Percentiles rank a stretch among this genome's conserved stretches.
Evolutionary conservation across 2,888 invertebrate genomes (phyloP).

Genomic region (Trisateles emortualis): DNA sequence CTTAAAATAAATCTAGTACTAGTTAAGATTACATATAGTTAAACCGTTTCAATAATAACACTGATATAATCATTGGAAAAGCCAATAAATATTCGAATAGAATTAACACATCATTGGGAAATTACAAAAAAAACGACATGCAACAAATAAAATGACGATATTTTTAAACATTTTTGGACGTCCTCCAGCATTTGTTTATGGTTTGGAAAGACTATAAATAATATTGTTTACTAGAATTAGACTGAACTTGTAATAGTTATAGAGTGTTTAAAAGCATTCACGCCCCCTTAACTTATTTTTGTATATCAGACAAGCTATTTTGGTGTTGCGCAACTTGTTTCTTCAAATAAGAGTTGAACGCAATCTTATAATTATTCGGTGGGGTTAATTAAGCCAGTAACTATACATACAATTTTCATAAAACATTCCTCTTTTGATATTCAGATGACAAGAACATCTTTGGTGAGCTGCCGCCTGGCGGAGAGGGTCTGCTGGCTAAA

Average conservation of each 20-base stretch:
- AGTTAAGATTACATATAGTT: neutral
- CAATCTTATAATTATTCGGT: no score
- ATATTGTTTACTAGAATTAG: conserved; percentile 48
- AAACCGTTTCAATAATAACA: neutral
- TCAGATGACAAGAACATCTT: conserved; percentile 94
- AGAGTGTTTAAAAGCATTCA: conserved; percentile 3
- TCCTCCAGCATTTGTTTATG: conserved; percentile 74
- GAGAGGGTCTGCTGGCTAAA: conserved; percentile 88
- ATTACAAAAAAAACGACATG: conserved; percentile 9
- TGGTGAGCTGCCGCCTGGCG: conserved; percentile 90
- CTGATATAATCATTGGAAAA: neutral
- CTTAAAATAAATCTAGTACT: conserved; percentile 12
- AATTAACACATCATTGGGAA: neutral
- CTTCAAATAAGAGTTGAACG: no score
- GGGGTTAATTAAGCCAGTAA: no score
- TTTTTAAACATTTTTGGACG: conserved; percentile 66
- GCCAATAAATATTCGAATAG: neutral
- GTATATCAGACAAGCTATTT: neutral
- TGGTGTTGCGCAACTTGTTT: no score
- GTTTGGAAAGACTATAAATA: conserved; percentile 56
- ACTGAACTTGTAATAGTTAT: conserved; percentile 53
- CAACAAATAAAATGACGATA: conserved; percentile 45
- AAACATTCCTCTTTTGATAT: no score
- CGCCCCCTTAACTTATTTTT: neutral
- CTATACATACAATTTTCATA: no score